Evolutionary conservation across 2,888 invertebrate species (phyloP), one percentile per base, ranked within the genome.

Genomic region (Zhuqinia jingwanae): DNA sequence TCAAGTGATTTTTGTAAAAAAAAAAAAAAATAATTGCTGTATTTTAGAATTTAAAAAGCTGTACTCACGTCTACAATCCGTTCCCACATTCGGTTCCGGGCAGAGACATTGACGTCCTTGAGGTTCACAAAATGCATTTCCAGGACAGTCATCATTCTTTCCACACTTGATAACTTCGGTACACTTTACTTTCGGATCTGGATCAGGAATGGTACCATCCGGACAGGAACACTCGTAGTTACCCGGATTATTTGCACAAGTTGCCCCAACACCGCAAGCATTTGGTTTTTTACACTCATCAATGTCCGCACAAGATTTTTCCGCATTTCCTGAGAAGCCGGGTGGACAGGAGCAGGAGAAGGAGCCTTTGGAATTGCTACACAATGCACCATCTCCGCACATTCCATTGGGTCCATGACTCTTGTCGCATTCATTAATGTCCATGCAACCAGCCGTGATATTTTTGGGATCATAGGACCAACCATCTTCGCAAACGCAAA

Each of bases 381-480:
- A 98, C 11, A 95, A 93, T 8, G 97, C 96, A 91, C 97, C 96
- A 88, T 94, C 93, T n/a, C 97, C 97, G 92, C 98, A 98, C 90
- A 95, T 94, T 76, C 97, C 97, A 70, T 95, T 95, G 0, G 95
- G 95, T 36, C 96, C 96, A 89, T 96, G 94, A 25, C 95, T 93
- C 77, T 94, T 93, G 91, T 97, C 96, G 92, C 98, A 98, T 93
- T 98, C 98, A 92, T 98, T 95, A 89, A 98, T 95, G 93, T 98
- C 95, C 87, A 97, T 94, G 92, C 98, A 98, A 85, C 98, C 98
- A 63, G 97, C 97, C 6, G 96, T 95, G 89, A 98, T 96, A 91
- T 98, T 96, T 82, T 94, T 95, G 0, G 98, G 97, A 93, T 97
- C 96, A 92, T 96, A 98, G 0, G 97, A 97, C 97, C 97, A 98